These are phyloP conservation scores for Hemitrygon akajei DNA, from an alignment of 2,797 vertebrate genomes.

Conservation along the genomic window DNA sequence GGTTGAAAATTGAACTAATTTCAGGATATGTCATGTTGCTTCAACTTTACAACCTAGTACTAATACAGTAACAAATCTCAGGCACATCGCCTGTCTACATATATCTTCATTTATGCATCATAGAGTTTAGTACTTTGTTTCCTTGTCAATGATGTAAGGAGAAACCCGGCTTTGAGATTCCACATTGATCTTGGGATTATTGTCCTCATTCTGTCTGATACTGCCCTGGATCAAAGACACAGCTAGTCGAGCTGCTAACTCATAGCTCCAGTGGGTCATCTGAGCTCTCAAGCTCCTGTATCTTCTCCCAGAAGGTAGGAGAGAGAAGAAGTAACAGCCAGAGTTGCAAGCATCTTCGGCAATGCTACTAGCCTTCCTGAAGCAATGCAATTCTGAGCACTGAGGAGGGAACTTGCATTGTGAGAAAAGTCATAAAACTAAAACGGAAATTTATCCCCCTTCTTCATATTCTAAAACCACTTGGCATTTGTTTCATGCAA, in stretches of 20 bases:
- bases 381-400: background rate
- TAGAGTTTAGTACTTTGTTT: background rate
- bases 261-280: too few relatives aligned
- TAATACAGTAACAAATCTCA: background rate
- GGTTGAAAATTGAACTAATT: conserved; percentile 26
- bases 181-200: background rate
- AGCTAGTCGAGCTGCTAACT: background rate
- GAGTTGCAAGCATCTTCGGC: too few relatives aligned
- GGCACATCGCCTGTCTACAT: background rate
- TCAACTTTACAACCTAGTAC: too few relatives aligned
- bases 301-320: too few relatives aligned
- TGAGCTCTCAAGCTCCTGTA: too few relatives aligned
- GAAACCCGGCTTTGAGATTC: background rate
- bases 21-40: background rate
- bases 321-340: too few relatives aligned
- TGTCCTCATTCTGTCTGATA: background rate
- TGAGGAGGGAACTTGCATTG: background rate
- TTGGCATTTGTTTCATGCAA: background rate
- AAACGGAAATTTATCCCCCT: background rate
- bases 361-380: too few relatives aligned
- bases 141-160: background rate
- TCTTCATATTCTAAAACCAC: background rate
- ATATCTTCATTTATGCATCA: background rate
- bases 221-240: background rate
- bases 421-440: background rate